Evolutionary conservation across 1,140 invertebrate species (phyloP), one percentile per base, ranked within the genome.

Genomic region (Antheraea mylitta): DNA sequence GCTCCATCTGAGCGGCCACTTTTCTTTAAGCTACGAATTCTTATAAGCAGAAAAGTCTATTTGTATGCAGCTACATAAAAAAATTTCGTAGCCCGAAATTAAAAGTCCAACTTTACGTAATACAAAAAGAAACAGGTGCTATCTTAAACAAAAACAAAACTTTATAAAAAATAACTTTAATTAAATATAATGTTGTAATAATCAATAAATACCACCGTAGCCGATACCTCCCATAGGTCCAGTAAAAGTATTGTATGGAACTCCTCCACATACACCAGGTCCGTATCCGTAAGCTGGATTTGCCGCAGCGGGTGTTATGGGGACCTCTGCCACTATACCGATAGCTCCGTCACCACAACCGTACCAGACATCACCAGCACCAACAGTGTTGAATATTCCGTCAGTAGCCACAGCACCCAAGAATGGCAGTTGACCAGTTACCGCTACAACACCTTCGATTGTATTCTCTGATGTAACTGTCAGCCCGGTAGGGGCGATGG

Each of bases 261-360:
- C 3, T 19, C 59, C 59, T 22, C 59, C 37, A 66, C 42, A 76
- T 30, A 77, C 72, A 70, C 66, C 67, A 68, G 16, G 58, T 65
- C 66, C 60, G 74, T 77, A 59, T 73, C 7, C 78, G 16, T 45
- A 58, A 4, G 78, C 76, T 10, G 80, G 42, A 9, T 80, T 77
- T 22, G 75, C 77, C 42, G 80, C 80, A 68, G 75, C 68, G 6
- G 72, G 30, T 11, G 62, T 58, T 71, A 58, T 18, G 58, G 48
- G 63, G 53, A 78, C 74, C 53, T 30, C 67, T 42, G 60, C 16
- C 10, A n/a, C 36, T 7, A 22, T 45, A 18, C 60, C 58, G 18
- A 60, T 22, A 11, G 58, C 58, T 18, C 58, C 58, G 18, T 60
- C 58, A 18, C 58, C 58, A 11, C 58, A 60, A 22, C 58, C 58